Evolutionary conservation across 2,797 vertebrate genomes (phyloP).

Genomic region (Enteromius thamalakanensis): DNA sequence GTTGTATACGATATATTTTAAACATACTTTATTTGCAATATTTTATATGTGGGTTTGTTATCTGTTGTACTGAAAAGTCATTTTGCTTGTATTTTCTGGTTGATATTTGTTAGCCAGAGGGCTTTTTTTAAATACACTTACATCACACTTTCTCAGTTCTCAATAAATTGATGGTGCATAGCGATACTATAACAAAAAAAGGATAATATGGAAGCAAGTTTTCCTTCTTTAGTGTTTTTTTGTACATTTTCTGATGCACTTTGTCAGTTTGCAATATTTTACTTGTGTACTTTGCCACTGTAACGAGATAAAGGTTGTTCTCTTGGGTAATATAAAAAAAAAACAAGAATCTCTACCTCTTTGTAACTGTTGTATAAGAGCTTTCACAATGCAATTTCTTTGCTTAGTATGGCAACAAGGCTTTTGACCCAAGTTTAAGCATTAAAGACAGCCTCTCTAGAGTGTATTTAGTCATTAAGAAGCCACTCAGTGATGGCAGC

Average conservation of each 20-base stretch:
- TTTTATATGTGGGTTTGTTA: background rate
- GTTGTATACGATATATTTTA: background rate
- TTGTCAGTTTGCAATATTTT: background rate
- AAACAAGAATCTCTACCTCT: background rate
- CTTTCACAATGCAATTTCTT: background rate
- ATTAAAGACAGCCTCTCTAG: constrained; percentile 50
- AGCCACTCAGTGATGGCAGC: constrained; percentile 49
- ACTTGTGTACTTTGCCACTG: background rate
- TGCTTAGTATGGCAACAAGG: constrained; percentile 28
- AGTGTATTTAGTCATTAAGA: constrained; percentile 59
- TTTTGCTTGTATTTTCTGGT: background rate
- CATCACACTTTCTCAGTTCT: background rate
- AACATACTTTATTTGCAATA: background rate
- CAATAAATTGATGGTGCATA: background rate
- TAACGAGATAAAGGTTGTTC: constrained; percentile 13
- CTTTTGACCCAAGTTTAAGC: constrained; percentile 41
- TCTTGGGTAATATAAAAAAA: constrained; percentile 24
- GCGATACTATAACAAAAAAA: background rate
- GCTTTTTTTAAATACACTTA: background rate
- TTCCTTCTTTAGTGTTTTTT: background rate
- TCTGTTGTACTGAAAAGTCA: background rate
- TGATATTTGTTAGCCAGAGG: background rate
- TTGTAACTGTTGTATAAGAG: background rate
- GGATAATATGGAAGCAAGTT: background rate
- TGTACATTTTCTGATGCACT: background rate